These are phyloP conservation scores for Thaumatotibia leucotreta DNA, from an alignment of 1,140 invertebrate genomes.

Conservation along the genomic window DNA sequence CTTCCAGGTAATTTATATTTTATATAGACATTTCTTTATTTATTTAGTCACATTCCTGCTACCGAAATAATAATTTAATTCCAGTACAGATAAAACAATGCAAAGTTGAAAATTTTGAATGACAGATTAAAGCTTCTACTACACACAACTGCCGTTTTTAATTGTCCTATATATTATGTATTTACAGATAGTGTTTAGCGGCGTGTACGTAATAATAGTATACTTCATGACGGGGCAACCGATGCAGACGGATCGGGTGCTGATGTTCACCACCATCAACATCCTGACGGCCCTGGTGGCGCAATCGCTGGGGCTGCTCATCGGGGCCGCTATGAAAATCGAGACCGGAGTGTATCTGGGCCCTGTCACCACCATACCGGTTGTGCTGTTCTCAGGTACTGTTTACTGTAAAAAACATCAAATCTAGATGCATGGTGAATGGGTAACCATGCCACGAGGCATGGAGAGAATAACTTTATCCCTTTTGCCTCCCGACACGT, in stretches of 20 bases:
- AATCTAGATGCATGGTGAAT: too few species aligned
- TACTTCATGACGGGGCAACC: constrained; percentile 98
- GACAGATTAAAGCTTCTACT: too few species aligned
- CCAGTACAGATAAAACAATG: too few species aligned
- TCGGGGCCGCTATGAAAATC: constrained; percentile 93
- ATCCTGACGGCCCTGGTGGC: constrained; percentile 93
- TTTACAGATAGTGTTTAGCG: constrained; percentile 89
- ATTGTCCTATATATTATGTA: not conserved
- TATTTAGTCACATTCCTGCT: too few species aligned
- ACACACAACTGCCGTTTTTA: too few species aligned
- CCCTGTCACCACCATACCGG: constrained; percentile 93
- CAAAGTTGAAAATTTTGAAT: too few species aligned
- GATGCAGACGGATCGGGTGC: constrained; percentile 88
- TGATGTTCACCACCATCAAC: constrained; percentile 92
- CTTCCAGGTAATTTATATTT: constrained; percentile 90
- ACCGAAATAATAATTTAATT: too few species aligned
- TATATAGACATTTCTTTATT: too few species aligned
- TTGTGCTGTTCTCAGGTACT: constrained; percentile 87
- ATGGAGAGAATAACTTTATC: too few species aligned
- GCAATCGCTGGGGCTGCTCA: constrained; percentile 93
- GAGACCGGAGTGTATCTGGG: constrained; percentile 95
- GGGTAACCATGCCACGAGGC: too few species aligned
- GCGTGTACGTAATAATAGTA: constrained; percentile 93
- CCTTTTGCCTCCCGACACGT: too few species aligned
- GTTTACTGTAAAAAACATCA: not conserved